Percentiles rank a stretch among this genome's conserved stretches.
phyloP scores from a whole-genome alignment of 1,140 invertebrate species.

The Drosophila insularis region DNA sequence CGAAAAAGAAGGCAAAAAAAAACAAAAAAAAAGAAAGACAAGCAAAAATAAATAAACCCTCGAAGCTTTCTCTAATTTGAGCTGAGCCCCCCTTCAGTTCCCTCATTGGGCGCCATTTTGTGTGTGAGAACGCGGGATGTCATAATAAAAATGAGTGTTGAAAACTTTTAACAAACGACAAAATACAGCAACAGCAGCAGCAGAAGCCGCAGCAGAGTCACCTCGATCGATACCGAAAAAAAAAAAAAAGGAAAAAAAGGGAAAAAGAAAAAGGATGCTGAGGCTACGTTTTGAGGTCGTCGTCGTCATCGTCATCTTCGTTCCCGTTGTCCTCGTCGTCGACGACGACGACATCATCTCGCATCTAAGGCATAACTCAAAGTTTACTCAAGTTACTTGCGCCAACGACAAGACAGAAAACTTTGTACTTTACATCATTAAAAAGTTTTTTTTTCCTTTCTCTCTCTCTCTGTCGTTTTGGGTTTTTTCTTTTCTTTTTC shows the following conservation, averaged over 20 bases:
- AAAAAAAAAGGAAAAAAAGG: not conserved
- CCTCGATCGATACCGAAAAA: constrained; percentile 63
- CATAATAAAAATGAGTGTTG: constrained; percentile 78
- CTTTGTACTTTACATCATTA: constrained; percentile 82
- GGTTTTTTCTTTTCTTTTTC: constrained; percentile 24
- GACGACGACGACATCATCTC: constrained; percentile 10
- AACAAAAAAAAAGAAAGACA: not conserved
- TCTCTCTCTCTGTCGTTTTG: not conserved
- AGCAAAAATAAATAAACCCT: constrained; percentile 10
- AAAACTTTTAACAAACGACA: constrained; percentile 79
- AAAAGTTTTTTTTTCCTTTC: constrained; percentile 69
- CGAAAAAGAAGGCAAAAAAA: constrained; percentile 12
- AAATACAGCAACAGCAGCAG: constrained; percentile 60
- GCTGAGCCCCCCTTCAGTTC: not conserved
- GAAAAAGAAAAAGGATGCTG: constrained; percentile 57
- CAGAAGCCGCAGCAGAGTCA: not conserved
- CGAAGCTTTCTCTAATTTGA: constrained; percentile 54
- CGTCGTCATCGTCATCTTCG: constrained; percentile 28
- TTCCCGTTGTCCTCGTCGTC: constrained; percentile 17
- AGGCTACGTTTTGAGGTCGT: constrained; percentile 67
- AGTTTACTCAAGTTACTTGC: constrained; percentile 81
- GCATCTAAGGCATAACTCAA: constrained; percentile 75
- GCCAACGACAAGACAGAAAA: constrained; percentile 79
- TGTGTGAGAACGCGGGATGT: constrained; percentile 51
- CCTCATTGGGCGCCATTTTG: constrained; percentile 23